Percentiles rank a stretch among this genome's conserved stretches.
Conservation (phyloP, 2,113 vertebrate species). For the Todiramphus saurophagus region DNA sequence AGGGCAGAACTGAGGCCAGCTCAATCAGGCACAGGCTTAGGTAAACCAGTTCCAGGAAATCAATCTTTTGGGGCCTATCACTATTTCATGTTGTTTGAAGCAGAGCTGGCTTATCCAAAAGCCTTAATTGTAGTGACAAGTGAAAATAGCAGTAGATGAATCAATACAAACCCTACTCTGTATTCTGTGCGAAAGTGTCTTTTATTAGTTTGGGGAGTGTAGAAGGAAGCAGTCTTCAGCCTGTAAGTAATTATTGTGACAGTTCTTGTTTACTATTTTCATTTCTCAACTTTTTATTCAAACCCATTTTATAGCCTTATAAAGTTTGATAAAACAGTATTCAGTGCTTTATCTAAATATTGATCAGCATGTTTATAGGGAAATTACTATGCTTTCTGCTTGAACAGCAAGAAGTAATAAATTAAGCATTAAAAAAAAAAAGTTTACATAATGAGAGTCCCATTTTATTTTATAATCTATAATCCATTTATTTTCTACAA, state of each 20-base stretch:
- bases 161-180: neutral
- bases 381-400: slow-evolving; percentile 41
- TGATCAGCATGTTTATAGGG: slow-evolving; percentile 32
- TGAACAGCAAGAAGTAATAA: slow-evolving; percentile 9
- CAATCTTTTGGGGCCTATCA: neutral
- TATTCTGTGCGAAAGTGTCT: neutral
- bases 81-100: neutral
- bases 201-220: neutral
- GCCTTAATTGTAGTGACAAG: slow-evolving; percentile 1
- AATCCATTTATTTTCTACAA: slow-evolving; percentile 10
- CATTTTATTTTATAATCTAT: slow-evolving; percentile 32
- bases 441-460: neutral
- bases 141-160: neutral
- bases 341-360: slow-evolving; percentile 60
- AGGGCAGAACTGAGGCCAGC: neutral
- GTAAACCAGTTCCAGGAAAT: neutral
- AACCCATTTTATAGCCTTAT: slow-evolving; percentile 34
- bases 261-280: slow-evolving; percentile 38
- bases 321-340: slow-evolving; percentile 54
- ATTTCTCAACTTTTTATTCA: slow-evolving; percentile 53
- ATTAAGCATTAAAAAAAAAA: slow-evolving; percentile 34
- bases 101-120: neutral
- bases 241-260: slow-evolving; percentile 21
- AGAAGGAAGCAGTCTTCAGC: neutral
- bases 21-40: neutral